Evolutionary conservation across 2,888 invertebrate genomes (phyloP).

Genomic region (Philereme transversata): DNA sequence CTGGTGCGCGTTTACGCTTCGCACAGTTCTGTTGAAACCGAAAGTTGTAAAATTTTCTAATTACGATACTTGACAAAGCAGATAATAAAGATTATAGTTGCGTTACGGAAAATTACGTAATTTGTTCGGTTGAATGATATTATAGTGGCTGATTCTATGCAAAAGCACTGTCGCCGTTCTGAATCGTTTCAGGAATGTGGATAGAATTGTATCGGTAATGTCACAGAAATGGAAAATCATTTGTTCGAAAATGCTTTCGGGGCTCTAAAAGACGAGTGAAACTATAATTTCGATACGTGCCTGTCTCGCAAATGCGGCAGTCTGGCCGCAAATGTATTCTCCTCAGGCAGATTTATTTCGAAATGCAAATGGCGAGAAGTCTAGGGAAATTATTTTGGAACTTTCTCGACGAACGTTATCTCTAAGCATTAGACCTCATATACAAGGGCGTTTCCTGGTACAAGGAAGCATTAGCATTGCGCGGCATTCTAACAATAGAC

Average conservation of each 20-base stretch:
- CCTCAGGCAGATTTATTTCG: constrained; percentile 28
- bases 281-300: constrained; percentile 26
- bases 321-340: constrained; percentile 23
- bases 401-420: constrained; percentile 17
- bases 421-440: background rate
- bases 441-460: no score
- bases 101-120: constrained; percentile 48
- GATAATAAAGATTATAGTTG: constrained; percentile 45
- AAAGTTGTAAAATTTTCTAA: constrained; percentile 59
- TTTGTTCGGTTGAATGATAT: constrained; percentile 45
- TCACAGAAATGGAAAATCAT: constrained; percentile 10
- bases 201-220: background rate
- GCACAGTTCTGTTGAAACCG: constrained; percentile 71
- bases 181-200: background rate
- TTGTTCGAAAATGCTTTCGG: constrained; percentile 1
- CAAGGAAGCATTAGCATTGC: no score
- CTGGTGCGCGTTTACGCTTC: constrained; percentile 65
- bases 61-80: constrained; percentile 44
- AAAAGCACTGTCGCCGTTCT: constrained; percentile 33
- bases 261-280: constrained; percentile 15
- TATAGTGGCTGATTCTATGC: constrained; percentile 46
- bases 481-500: no score
- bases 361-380: constrained; percentile 27
- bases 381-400: constrained; percentile 22
- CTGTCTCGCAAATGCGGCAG: constrained; percentile 21